A percentile compares a stretch with the other conserved stretches of the same genome.
Evolutionary conservation across 2,113 vertebrate genomes (phyloP).

Genomic region (Tenebrosternarchus preto): DNA sequence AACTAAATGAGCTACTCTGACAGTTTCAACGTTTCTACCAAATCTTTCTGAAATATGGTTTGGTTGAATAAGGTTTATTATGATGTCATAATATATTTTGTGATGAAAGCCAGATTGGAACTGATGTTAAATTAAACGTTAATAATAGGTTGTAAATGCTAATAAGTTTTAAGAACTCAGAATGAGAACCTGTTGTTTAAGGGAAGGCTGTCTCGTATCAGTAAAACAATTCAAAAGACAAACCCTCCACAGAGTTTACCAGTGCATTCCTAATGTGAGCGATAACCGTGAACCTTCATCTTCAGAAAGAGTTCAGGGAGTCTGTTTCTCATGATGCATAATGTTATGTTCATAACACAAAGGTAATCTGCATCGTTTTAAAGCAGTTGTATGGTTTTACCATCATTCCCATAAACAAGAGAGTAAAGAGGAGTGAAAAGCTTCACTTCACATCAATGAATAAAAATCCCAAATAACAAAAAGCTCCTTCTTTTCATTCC

Average conservation of each 20-base stretch:
- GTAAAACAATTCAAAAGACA: background rate
- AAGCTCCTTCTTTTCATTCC: background rate
- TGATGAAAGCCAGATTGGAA: background rate
- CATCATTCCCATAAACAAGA: background rate
- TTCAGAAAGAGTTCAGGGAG: too few relatives aligned
- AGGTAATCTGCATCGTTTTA: too few relatives aligned
- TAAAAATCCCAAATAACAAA: background rate
- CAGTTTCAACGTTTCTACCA: background rate
- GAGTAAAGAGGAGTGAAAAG: background rate
- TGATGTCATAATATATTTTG: background rate
- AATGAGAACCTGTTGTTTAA: background rate
- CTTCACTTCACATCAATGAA: background rate
- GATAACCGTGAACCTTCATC: background rate
- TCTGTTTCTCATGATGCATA: too few relatives aligned
- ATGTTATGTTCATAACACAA: too few relatives aligned
- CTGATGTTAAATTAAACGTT: background rate
- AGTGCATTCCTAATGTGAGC: background rate
- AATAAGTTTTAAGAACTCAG: background rate
- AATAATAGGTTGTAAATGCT: background rate
- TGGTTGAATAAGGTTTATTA: conserved; percentile 4
- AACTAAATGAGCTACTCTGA: background rate
- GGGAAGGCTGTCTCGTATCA: background rate
- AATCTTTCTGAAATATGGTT: background rate
- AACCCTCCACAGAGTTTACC: background rate
- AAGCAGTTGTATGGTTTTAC: background rate